A percentile compares a stretch with the other conserved stretches of the same genome.
Conservation (phyloP, 2,888 invertebrate species). For the Arenicola marina region DNA sequence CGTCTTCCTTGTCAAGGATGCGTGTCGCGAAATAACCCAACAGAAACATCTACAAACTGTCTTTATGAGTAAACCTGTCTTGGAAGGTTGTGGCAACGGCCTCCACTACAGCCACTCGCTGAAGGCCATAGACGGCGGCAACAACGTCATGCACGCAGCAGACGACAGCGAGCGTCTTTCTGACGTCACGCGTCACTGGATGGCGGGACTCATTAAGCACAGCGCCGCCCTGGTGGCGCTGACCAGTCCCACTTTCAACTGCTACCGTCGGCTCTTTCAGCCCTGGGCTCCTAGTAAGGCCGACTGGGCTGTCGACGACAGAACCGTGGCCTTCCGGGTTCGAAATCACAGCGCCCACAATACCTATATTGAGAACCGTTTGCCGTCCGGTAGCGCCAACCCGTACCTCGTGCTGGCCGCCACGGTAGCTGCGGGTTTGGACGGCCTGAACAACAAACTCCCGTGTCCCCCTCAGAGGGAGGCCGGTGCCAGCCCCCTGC, state of each 20-base stretch:
- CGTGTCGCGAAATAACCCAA: conserved; percentile 13
- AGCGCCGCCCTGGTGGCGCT: conserved; percentile 29
- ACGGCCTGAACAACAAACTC: conserved; percentile 27
- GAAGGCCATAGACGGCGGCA: conserved; percentile 12
- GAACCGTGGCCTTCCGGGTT: conserved; percentile 19
- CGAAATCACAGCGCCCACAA: conserved; percentile 9
- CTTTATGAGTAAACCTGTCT: conserved; percentile 31
- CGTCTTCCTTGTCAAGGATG: conserved; percentile 20
- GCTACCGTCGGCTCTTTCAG: conserved; percentile 28
- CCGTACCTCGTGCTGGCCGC: conserved; percentile 33
- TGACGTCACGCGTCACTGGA: conserved; percentile 23
- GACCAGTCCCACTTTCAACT: conserved; percentile 35
- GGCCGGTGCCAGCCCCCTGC: too few relatives aligned
- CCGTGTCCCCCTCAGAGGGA: too few relatives aligned
- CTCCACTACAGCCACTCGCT: conserved; percentile 36
- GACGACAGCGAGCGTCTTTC: conserved; percentile 15
- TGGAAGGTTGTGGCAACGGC: conserved; percentile 13
- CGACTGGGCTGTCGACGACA: conserved; percentile 33
- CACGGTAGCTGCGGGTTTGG: conserved; percentile 30
- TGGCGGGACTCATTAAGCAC: conserved; percentile 32
- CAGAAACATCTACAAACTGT: conserved; percentile 10
- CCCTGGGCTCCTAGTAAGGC: conserved; percentile 18
- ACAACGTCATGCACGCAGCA: conserved; percentile 24
- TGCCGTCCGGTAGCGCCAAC: conserved; percentile 25
- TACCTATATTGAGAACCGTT: conserved; percentile 30